Percentiles rank a stretch among this genome's conserved stretches.
phyloP scores from a whole-genome alignment of 2,888 invertebrate genomes.

The Nephrotoma guestfalica region DNA sequence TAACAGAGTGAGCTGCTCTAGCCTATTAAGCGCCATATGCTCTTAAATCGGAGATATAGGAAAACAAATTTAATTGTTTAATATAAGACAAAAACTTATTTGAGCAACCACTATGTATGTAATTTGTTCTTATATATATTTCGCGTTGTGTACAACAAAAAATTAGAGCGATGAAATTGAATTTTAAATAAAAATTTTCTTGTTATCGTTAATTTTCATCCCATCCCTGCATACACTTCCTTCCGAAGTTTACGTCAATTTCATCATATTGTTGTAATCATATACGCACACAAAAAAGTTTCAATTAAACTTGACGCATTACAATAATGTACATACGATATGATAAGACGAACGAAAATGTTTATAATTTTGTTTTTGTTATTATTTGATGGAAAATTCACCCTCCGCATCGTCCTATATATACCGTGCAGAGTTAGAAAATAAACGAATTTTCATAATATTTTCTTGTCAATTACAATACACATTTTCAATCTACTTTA shows the following conservation, averaged over 20 bases:
- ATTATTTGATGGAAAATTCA: neutral
- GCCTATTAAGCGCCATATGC: too few species aligned
- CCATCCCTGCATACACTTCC: neutral
- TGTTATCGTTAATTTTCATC: too few species aligned
- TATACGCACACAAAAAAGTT: neutral
- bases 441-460: neutral
- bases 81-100: too few species aligned
- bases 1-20: too few species aligned
- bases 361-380: neutral
- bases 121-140: too few species aligned
- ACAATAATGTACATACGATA: neutral
- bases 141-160: too few species aligned
- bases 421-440: neutral
- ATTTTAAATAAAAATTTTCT: too few species aligned
- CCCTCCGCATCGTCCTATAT: neutral
- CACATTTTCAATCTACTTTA: neutral
- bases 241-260: neutral
- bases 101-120: too few species aligned
- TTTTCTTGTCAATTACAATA: neutral
- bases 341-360: neutral
- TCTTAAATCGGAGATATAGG: too few species aligned
- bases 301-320: neutral
- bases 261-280: too few species aligned
- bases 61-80: too few species aligned
- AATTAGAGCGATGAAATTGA: too few species aligned